phyloP scores from a whole-genome alignment of 2,888 invertebrate species.

The Apamea crenata region DNA sequence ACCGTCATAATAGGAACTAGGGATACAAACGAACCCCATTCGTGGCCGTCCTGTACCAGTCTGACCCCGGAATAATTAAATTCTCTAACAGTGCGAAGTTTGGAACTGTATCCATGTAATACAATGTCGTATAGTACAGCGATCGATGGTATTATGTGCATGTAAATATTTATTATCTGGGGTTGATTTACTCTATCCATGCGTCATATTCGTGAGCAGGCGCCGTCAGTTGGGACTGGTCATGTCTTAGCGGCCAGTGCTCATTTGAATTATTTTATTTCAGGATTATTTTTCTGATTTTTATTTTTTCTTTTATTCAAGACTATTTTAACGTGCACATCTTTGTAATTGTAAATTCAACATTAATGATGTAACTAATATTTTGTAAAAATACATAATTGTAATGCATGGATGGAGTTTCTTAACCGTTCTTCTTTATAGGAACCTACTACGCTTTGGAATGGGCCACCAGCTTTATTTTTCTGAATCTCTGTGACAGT shows the following conservation, averaged over 20 bases:
- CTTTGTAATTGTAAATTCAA: background rate
- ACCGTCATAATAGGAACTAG: background rate
- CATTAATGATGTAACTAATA: background rate
- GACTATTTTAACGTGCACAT: background rate
- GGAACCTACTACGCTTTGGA: too few species aligned
- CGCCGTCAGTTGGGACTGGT: background rate
- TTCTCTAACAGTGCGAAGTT: constrained; percentile 6
- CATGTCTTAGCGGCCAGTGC: background rate
- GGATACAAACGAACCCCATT: background rate
- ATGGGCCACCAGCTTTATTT: too few species aligned
- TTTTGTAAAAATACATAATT: background rate
- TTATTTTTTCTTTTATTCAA: background rate
- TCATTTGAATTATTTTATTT: background rate
- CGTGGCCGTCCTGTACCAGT: background rate
- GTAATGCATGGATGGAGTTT: background rate
- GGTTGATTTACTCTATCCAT: background rate
- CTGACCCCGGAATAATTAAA: constrained; percentile 9
- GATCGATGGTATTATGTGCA: background rate
- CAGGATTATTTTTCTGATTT: background rate
- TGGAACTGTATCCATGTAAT: background rate
- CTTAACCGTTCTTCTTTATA: background rate
- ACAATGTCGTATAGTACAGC: background rate
- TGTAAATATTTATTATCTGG: background rate
- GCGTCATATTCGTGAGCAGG: background rate
- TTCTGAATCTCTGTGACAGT: too few species aligned